Percentiles rank a stretch among this genome's conserved stretches.
Conservation (phyloP, 2,797 vertebrate species). For the Merluccius polli region DNA sequence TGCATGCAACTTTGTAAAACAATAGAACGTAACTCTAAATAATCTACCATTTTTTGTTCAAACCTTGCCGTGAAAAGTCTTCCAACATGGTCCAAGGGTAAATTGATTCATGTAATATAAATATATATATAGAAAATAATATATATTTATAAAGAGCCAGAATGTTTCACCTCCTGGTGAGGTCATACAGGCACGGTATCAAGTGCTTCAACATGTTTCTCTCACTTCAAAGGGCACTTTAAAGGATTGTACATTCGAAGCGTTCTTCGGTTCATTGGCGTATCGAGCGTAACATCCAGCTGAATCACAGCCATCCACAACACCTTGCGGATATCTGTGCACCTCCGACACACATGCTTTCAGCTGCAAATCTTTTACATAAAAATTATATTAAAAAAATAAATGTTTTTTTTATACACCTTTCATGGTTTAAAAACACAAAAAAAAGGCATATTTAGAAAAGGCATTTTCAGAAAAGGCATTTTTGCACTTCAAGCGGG, state of each 20-base stretch:
- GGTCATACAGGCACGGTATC: slow-evolving; percentile 42
- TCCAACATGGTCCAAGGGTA: not conserved
- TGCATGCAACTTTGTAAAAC: not conserved
- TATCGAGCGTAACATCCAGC: slow-evolving; percentile 11
- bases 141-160: not conserved
- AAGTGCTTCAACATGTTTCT: slow-evolving; percentile 26
- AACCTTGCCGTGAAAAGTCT: not conserved
- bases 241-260: slow-evolving; percentile 48
- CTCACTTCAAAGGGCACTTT: slow-evolving; percentile 35
- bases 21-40: not conserved
- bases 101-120: not conserved
- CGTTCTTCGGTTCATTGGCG: slow-evolving; percentile 32
- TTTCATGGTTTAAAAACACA: not conserved
- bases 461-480: not conserved
- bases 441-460: not conserved
- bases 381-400: not conserved
- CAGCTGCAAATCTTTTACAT: not conserved
- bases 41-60: not conserved
- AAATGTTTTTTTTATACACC: not conserved
- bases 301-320: slow-evolving; percentile 22
- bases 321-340: slow-evolving; percentile 35
- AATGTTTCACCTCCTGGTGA: slow-evolving; percentile 36
- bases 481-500: not conserved
- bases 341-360: not conserved
- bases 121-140: not conserved